Evolutionary conservation across 2,113 vertebrate species (phyloP).

Genomic region (Centropristis striata): DNA sequence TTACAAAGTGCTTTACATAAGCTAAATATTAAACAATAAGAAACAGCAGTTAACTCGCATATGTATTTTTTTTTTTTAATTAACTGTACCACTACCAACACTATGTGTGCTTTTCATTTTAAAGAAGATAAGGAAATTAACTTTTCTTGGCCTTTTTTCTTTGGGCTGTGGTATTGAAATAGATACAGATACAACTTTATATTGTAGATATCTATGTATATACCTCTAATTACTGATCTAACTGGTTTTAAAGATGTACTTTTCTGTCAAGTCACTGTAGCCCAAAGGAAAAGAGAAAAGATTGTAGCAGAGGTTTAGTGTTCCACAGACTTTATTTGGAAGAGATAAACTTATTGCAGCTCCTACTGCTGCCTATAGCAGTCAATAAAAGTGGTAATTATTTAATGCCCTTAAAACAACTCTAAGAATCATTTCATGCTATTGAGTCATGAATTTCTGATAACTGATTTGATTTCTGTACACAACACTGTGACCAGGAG

Average conservation of each 20-base stretch:
- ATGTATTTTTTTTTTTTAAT: too few species aligned
- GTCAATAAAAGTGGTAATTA: slow-evolving; percentile 28
- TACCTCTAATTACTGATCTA: neutral
- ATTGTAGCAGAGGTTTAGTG: neutral
- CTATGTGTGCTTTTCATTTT: too few species aligned
- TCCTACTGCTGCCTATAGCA: slow-evolving; percentile 24
- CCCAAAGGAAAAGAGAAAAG: neutral
- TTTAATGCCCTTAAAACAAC: slow-evolving; percentile 10
- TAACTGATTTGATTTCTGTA: slow-evolving; percentile 20
- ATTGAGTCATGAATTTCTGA: slow-evolving; percentile 15
- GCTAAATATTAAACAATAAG: too few species aligned
- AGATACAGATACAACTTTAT: too few species aligned
- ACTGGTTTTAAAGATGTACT: neutral
- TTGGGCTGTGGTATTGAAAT: too few species aligned
- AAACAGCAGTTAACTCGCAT: too few species aligned
- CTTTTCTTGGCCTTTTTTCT: too few species aligned
- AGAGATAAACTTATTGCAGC: slow-evolving; percentile 24
- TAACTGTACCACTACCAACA: too few species aligned
- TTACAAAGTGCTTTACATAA: too few species aligned
- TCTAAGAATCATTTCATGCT: neutral
- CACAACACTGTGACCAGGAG: neutral
- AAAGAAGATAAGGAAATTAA: too few species aligned
- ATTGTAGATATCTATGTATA: too few species aligned
- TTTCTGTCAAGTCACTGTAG: neutral
- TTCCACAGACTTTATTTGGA: neutral